Evolutionary conservation across 2,113 vertebrate genomes (phyloP), one percentile per base, ranked within the genome.

Genomic region (Tor tambroides): DNA sequence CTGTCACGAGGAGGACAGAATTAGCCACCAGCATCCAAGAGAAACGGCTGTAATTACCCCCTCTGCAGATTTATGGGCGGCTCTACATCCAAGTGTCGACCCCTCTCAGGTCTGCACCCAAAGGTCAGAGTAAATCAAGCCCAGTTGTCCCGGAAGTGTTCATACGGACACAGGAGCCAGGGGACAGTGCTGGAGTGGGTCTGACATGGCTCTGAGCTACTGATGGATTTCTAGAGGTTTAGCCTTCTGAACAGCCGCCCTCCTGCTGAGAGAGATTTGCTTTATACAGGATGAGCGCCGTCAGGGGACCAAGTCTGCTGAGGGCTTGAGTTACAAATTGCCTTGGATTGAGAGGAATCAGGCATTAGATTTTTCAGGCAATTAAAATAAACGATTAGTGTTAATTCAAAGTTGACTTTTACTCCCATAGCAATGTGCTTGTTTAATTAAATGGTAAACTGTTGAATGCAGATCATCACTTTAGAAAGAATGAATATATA

Each of bases 61-160:
- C 41, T 67, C 61, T 51, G 26, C 15, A 65, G 30, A 77, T 76
- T 84, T 84, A 83, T 83, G 35, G 54, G 17, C 6, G 19, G 30
- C 54, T 49, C 6, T n/a, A 51, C 41, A 84, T 75, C 46, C 35
- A 19, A 59, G 51, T 51, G 51, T 46, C 3, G 26, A 81, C 41
- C 67, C 43, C 56, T 77, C 41, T 87, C 23, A 69, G n/a, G 51
- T 49, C 32, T 46, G 14, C 6, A 80, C 9, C 59, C 38, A 71
- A 76, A 83, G 86, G 86, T 87, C 41, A 51, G 71, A 43, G 80
- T 87, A 87, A 87, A 84, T 87, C 56, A 82, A 82, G 26, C 59
- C 26, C 61, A 30, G n/a, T 30, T 15, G 59, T 26, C 21, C 1
- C 43, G 10, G 2, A 11, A 46, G 43, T 3, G 23, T 26, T 81